Evolutionary conservation across 2,888 invertebrate species (phyloP).

Genomic region (Himalopsyche tibetana): DNA sequence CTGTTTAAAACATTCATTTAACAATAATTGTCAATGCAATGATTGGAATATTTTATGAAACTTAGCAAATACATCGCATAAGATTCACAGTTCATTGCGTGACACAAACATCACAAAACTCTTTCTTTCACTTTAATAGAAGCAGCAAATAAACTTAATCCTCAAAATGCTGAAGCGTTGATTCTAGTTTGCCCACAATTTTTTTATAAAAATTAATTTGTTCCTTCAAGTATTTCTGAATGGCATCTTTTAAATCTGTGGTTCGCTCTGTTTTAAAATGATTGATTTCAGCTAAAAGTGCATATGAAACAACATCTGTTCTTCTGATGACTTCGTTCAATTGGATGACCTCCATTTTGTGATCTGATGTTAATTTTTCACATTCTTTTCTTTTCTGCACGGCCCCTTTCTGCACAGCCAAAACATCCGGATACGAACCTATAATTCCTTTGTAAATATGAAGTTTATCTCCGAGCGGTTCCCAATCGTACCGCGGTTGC

Average conservation of each 20-base stretch:
- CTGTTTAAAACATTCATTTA: constrained; percentile 11
- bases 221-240: constrained; percentile 90
- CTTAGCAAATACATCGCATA: not conserved
- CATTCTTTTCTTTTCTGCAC: constrained; percentile 94
- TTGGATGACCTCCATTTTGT: constrained; percentile 89
- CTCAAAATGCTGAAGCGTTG: constrained; percentile 75
- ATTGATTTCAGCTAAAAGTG: constrained; percentile 94
- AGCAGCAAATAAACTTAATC: constrained; percentile 68
- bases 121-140: not conserved
- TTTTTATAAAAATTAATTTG: constrained; percentile 96
- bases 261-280: constrained; percentile 94
- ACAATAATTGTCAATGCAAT: constrained; percentile 1
- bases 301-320: constrained; percentile 94
- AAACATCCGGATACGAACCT: constrained; percentile 91
- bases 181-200: constrained; percentile 84
- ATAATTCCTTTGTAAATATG: constrained; percentile 97
- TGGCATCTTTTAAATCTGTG: constrained; percentile 88
- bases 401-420: constrained; percentile 92
- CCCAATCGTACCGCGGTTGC: constrained; percentile 93
- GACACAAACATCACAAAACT: not conserved
- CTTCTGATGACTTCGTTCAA: constrained; percentile 88
- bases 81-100: not conserved
- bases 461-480: constrained; percentile 92
- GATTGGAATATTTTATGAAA: constrained; percentile 30
- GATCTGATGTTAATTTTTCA: constrained; percentile 86